Evolutionary conservation across 2,797 vertebrate species (phyloP).

Genomic region (Falco naumanni): DNA sequence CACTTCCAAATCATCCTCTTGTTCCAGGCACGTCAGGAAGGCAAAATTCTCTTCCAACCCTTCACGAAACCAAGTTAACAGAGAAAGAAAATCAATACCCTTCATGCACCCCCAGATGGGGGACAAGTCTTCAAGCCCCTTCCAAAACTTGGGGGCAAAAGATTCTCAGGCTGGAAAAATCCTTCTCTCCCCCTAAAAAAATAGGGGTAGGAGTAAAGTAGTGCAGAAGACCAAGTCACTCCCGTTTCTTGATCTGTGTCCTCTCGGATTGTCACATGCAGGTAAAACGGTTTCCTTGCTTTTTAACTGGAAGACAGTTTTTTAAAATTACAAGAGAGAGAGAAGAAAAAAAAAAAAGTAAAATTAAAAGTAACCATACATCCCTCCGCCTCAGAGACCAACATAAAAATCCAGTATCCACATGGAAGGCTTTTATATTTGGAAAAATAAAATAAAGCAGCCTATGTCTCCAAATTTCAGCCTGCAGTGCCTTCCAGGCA

Average conservation of each 20-base stretch:
- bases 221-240: slow-evolving; percentile 38
- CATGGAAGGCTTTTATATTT: slow-evolving; percentile 41
- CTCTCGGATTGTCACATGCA: slow-evolving; percentile 50
- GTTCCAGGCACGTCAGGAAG: neutral
- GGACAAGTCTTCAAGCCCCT: slow-evolving; percentile 16
- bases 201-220: neutral
- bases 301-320: neutral
- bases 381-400: slow-evolving; percentile 36
- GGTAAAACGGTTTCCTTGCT: slow-evolving; percentile 37
- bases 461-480: slow-evolving; percentile 68
- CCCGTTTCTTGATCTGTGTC: slow-evolving; percentile 21
- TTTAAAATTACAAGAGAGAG: neutral
- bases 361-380: slow-evolving; percentile 54
- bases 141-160: slow-evolving; percentile 14
- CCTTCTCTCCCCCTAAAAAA: neutral
- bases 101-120: slow-evolving; percentile 38
- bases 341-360: neutral
- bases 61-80: neutral
- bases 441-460: slow-evolving; percentile 53
- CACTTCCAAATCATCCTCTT: slow-evolving; percentile 86
- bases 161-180: neutral
- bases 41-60: slow-evolving; percentile 7
- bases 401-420: slow-evolving; percentile 54
- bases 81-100: neutral
- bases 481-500: slow-evolving; percentile 72